These are phyloP conservation scores for Donacobius atricapilla DNA, from an alignment of 2,113 vertebrate species.

Conservation along the genomic window DNA sequence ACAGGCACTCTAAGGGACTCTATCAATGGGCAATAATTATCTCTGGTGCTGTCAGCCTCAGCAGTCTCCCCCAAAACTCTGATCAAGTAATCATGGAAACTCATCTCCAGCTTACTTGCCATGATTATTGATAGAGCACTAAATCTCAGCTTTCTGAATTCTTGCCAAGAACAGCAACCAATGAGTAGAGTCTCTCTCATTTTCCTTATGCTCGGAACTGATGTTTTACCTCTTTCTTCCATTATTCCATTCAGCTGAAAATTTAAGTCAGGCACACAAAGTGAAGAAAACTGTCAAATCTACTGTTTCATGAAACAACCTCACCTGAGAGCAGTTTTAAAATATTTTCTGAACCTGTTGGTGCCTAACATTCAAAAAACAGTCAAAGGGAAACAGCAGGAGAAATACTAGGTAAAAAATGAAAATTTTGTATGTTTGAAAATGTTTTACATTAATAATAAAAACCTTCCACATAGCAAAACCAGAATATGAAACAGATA, in stretches of 20 bases:
- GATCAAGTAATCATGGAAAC: neutral
- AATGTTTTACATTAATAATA: neutral
- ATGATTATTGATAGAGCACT: neutral
- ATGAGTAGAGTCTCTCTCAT: neutral
- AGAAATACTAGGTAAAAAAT: neutral
- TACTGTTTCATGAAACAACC: neutral
- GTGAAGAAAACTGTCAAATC: neutral
- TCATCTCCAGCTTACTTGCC: neutral
- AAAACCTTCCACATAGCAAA: neutral
- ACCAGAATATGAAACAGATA: neutral
- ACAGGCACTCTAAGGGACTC: neutral
- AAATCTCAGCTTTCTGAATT: neutral
- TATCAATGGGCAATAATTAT: neutral
- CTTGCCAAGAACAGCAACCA: neutral
- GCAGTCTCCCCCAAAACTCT: neutral
- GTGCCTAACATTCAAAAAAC: neutral
- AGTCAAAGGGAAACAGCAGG: neutral
- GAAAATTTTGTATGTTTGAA: neutral
- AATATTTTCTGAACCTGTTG: neutral
- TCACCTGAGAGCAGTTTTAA: neutral
- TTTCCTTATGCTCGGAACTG: neutral
- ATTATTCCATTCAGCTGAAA: neutral
- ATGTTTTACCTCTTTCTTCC: neutral
- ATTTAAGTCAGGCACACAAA: neutral
- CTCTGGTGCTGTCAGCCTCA: neutral